phyloP scores from a whole-genome alignment of 2,888 invertebrate species.

The Cosmorhoe ocellata region DNA sequence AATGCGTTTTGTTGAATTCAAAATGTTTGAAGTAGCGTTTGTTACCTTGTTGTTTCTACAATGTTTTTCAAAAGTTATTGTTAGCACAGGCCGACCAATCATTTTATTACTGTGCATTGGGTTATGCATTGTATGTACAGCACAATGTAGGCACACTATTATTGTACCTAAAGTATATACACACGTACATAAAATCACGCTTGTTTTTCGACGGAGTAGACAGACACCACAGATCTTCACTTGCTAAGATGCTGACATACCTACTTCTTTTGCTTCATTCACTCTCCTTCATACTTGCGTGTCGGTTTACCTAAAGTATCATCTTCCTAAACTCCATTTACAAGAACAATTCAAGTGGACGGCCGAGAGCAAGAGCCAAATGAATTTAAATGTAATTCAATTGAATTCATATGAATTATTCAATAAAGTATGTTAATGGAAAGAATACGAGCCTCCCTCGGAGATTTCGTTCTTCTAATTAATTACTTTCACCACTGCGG shows the following conservation, averaged over 20 bases:
- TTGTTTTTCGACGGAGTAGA: no score
- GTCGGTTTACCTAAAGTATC: conserved; percentile 1
- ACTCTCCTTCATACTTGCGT: no score
- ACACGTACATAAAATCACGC: no score
- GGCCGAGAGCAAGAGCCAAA: conserved; percentile 47
- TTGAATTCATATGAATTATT: conserved; percentile 78
- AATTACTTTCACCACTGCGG: conserved; percentile 52
- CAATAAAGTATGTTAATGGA: conserved; percentile 70
- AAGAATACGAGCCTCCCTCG: conserved; percentile 62
- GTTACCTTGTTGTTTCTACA: neutral
- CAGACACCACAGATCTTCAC: no score
- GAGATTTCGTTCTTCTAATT: conserved; percentile 64
- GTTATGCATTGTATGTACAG: no score
- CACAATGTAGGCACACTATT: no score
- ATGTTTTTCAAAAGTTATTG: no score
- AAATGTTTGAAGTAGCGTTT: neutral
- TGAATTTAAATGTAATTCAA: conserved; percentile 78
- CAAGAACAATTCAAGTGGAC: conserved; percentile 19
- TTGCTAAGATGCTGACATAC: no score
- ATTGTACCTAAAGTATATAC: no score
- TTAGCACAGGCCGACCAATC: no score
- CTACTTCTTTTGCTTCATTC: no score
- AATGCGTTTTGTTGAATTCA: neutral
- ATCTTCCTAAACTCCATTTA: conserved; percentile 10
- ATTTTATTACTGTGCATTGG: no score